Evolutionary conservation across 2,113 vertebrate genomes (phyloP).

Genomic region (Oreochromis niloticus): DNA sequence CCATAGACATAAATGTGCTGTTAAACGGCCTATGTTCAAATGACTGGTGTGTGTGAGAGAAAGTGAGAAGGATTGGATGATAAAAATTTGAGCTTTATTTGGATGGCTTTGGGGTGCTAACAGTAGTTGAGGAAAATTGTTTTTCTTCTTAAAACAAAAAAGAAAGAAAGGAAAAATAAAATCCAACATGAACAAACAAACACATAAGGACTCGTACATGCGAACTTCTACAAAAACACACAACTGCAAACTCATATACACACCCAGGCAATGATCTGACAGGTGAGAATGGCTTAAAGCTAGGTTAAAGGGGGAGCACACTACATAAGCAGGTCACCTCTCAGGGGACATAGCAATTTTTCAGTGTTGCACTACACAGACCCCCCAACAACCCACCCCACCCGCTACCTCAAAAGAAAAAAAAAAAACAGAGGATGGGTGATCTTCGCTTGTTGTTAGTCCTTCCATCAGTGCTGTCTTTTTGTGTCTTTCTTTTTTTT

Average conservation of each 20-base stretch:
- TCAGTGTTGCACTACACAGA: not conserved
- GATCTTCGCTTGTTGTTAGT: not conserved
- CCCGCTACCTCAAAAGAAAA: not conserved
- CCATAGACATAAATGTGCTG: not conserved
- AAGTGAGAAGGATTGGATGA: not conserved
- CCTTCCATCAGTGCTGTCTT: not conserved
- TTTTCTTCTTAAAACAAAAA: not conserved
- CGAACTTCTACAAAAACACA: not conserved
- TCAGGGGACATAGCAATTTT: constrained; percentile 43
- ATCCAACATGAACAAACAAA: not conserved
- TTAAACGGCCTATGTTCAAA: not conserved
- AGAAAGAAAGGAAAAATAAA: not conserved
- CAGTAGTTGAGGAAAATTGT: not conserved
- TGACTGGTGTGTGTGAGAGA: not conserved
- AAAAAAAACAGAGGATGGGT: not conserved
- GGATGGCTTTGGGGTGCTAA: constrained; percentile 37
- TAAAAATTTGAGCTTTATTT: constrained; percentile 15
- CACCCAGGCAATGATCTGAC: constrained; percentile 46
- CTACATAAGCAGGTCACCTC: constrained; percentile 66
- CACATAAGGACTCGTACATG: not conserved
- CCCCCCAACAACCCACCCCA: not conserved
- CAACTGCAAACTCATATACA: not conserved
- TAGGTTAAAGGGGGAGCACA: constrained; percentile 55
- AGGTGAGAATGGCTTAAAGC: constrained; percentile 62
- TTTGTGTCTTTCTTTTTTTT: not conserved